These are phyloP conservation scores for Cydia fagiglandana DNA, from an alignment of 1,140 invertebrate species.

Conservation along the genomic window DNA sequence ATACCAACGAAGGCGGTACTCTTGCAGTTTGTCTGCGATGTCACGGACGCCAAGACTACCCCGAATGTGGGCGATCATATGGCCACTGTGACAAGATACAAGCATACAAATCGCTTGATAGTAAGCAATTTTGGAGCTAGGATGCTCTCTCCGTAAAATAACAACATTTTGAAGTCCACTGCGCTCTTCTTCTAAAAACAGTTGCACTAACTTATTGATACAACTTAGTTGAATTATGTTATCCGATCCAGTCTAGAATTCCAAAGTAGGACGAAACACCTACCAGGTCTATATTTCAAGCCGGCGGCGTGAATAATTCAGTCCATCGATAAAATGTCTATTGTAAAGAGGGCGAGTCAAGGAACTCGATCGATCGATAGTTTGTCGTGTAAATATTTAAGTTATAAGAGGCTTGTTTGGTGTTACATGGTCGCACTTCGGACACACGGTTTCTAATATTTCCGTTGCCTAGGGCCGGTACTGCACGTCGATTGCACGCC, in stretches of 20 bases:
- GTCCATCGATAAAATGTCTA: conserved; percentile 20
- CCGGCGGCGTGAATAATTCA: conserved; percentile 11
- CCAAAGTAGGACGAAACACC: conserved; percentile 11
- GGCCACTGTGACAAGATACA: too few species aligned
- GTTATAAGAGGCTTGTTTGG: conserved; percentile 6
- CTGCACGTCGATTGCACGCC: too few species aligned
- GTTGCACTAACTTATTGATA: too few species aligned
- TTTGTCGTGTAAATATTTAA: conserved; percentile 21
- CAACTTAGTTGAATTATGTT: not conserved
- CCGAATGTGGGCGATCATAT: too few species aligned
- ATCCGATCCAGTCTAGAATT: not conserved
- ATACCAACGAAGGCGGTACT: too few species aligned
- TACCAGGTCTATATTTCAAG: conserved; percentile 13
- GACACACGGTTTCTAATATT: not conserved
- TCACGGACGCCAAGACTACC: too few species aligned
- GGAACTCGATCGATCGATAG: conserved; percentile 27
- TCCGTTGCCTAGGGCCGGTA: not conserved
- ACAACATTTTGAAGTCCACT: too few species aligned
- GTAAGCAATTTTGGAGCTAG: too few species aligned
- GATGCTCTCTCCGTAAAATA: too few species aligned
- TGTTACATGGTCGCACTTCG: not conserved
- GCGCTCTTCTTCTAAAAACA: too few species aligned
- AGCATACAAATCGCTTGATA: too few species aligned
- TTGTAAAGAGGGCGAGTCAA: conserved; percentile 25
- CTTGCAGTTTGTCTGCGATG: too few species aligned